A percentile compares a stretch with the other conserved stretches of the same genome.
These are phyloP conservation scores for Agelastica alni DNA, from an alignment of 2,888 invertebrate species.

Conservation along the genomic window DNA sequence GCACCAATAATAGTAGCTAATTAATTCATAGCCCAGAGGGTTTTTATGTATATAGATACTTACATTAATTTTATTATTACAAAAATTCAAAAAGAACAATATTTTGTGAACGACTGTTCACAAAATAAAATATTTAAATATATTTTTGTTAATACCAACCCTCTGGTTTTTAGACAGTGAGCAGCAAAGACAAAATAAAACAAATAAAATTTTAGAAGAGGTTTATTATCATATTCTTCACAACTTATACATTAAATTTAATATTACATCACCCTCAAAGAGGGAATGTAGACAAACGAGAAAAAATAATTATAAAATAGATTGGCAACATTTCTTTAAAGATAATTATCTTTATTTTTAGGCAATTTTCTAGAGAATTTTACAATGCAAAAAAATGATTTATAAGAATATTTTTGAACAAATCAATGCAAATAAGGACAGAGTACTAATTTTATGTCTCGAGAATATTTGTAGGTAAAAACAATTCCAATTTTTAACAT, in stretches of 20 bases:
- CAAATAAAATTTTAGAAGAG: constrained; percentile 39
- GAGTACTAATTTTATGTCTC: too few relatives aligned
- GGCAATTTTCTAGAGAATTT: constrained; percentile 14
- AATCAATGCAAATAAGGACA: too few relatives aligned
- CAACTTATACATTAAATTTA: constrained; percentile 34
- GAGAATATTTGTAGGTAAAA: too few relatives aligned
- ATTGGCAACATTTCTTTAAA: constrained; percentile 36
- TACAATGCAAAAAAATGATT: constrained; percentile 24
- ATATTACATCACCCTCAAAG: constrained; percentile 9
- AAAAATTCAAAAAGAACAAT: neutral
- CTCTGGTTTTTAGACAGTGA: constrained; percentile 42
- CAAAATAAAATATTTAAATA: constrained; percentile 21
- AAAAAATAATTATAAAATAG: constrained; percentile 38
- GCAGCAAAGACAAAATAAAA: constrained; percentile 38
- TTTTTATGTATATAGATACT: constrained; percentile 17
- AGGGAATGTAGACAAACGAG: constrained; percentile 15
- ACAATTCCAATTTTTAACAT: too few relatives aligned
- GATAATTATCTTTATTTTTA: constrained; percentile 24
- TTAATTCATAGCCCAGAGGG: constrained; percentile 22
- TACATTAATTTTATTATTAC: neutral
- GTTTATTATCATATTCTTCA: constrained; percentile 40
- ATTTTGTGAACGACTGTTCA: constrained; percentile 7
- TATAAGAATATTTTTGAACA: too few relatives aligned
- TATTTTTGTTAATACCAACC: constrained; percentile 48
- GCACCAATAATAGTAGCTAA: too few relatives aligned